Conservation (phyloP, 64 coral and sea anemone species). For the Montipora foliosa region DNA sequence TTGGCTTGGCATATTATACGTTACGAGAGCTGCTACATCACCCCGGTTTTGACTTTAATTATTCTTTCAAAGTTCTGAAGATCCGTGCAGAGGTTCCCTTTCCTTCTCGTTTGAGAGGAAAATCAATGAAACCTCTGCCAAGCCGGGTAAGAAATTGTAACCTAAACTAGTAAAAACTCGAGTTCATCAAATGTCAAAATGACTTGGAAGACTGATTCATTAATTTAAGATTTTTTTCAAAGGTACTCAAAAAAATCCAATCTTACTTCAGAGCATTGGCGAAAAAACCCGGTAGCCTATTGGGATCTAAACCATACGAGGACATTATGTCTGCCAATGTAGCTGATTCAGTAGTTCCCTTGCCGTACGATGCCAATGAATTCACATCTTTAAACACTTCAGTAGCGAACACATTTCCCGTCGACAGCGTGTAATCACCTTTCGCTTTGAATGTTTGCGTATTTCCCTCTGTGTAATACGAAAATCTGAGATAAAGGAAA, state of each 20-base stretch:
- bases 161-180: too few species aligned
- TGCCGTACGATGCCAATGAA: conserved; percentile 45
- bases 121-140: too few species aligned
- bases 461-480: conserved; percentile 91
- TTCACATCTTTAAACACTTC: conserved; percentile 79
- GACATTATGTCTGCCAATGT: conserved; percentile 67
- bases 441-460: conserved; percentile 89
- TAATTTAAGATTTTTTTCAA: not conserved
- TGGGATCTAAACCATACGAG: conserved; percentile 46
- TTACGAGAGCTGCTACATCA: too few species aligned
- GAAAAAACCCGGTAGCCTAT: conserved; percentile 62
- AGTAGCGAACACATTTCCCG: conserved; percentile 73
- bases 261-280: conserved; percentile 78
- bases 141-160: too few species aligned
- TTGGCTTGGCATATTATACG: too few species aligned
- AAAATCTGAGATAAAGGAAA: conserved; percentile 52
- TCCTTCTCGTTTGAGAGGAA: too few species aligned
- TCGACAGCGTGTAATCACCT: conserved; percentile 69
- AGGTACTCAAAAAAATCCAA: not conserved
- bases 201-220: too few species aligned
- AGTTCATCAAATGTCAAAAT: too few species aligned
- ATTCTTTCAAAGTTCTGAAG: not conserved
- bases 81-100: too few species aligned
- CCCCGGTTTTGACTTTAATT: not conserved
- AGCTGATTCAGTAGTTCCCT: conserved; percentile 55